These are phyloP conservation scores for Sipunculus nudus DNA, from an alignment of 2,888 invertebrate genomes.

Conservation along the genomic window DNA sequence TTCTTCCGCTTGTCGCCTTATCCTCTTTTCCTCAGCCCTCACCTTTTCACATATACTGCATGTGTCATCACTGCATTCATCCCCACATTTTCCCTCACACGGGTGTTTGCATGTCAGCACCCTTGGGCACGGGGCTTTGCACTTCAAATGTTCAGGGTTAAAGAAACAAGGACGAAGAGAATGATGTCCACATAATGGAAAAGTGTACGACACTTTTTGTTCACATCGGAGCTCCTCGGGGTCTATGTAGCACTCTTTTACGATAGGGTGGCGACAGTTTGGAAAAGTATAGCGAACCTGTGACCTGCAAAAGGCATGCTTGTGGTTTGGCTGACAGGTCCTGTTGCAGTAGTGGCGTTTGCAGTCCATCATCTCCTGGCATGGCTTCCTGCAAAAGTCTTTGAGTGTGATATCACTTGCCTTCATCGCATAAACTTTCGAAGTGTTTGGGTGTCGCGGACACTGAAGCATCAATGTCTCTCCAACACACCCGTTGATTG, in stretches of 20 bases:
- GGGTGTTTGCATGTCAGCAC: conserved; percentile 18
- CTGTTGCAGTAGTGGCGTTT: conserved; percentile 13
- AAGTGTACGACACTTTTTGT: neutral
- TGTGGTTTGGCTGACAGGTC: conserved; percentile 20
- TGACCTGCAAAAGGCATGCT: conserved; percentile 1
- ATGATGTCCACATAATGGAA: neutral
- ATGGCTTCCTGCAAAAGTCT: conserved; percentile 16
- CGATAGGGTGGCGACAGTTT: conserved; percentile 18
- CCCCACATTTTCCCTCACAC: conserved; percentile 16
- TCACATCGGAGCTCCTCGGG: neutral
- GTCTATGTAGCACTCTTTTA: conserved; percentile 17
- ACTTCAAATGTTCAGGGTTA: conserved; percentile 2
- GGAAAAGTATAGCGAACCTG: conserved; percentile 12
- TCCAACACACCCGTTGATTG: neutral
- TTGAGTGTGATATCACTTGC: conserved; percentile 14
- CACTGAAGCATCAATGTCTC: conserved; percentile 9
- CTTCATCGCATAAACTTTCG: neutral
- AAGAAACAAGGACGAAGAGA: too few relatives aligned
- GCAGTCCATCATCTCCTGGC: conserved; percentile 14
- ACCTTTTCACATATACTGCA: conserved; percentile 17
- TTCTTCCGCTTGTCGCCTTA: neutral
- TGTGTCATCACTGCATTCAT: conserved; percentile 9
- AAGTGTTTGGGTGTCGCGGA: conserved; percentile 12
- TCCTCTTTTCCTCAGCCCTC: neutral
- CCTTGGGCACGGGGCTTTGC: conserved; percentile 15